Conservation (phyloP, 2,797 vertebrate genomes). For the Pitangus sulphuratus region DNA sequence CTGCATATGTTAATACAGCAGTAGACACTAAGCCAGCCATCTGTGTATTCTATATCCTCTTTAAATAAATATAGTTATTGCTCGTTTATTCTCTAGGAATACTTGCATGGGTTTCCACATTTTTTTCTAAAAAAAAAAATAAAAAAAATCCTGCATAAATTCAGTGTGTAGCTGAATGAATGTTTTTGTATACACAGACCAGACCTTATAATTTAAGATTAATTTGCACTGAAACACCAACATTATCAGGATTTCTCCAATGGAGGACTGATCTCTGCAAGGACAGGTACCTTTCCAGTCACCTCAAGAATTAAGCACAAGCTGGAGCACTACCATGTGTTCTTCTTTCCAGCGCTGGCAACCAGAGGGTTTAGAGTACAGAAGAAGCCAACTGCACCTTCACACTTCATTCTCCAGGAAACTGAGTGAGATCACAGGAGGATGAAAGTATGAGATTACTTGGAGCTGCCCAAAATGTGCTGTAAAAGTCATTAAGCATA, state of each 20-base stretch:
- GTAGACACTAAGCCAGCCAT: neutral
- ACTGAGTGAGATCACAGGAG: neutral
- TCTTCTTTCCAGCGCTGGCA: neutral
- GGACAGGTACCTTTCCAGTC: neutral
- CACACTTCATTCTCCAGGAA: conserved; percentile 29
- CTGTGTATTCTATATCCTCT: neutral
- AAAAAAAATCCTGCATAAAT: neutral
- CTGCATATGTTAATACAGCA: neutral
- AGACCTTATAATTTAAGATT: neutral
- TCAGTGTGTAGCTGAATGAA: neutral
- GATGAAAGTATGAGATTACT: conserved; percentile 9
- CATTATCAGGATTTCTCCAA: neutral
- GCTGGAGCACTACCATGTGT: accelerated
- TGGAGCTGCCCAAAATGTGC: neutral
- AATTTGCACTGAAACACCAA: neutral
- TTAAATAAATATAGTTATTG: neutral
- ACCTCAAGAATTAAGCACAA: neutral
- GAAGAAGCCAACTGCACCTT: neutral
- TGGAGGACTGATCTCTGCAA: neutral
- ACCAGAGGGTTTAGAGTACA: neutral
- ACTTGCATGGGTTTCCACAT: neutral
- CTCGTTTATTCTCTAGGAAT: neutral
- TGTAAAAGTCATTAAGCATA: conserved; percentile 17
- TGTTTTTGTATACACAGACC: neutral
- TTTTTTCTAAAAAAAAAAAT: neutral